A percentile compares a stretch with the other conserved stretches of the same genome.
Conservation (phyloP, 2,888 invertebrate genomes). For the Drosophila birchii region DNA sequence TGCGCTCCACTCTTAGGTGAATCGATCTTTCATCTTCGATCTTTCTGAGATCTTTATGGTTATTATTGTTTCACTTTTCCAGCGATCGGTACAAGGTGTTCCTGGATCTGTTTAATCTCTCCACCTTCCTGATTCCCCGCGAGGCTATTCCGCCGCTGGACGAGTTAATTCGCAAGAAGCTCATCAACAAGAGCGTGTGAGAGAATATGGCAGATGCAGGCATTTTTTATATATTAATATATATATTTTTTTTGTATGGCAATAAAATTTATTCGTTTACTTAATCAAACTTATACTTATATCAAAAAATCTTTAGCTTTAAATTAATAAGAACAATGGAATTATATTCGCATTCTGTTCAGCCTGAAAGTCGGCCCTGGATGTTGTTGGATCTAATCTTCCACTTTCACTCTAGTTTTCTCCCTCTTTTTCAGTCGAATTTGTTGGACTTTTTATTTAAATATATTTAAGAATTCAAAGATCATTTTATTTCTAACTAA, state of each 20-base stretch:
- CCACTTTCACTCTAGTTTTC: conserved; percentile 8
- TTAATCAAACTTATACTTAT: neutral
- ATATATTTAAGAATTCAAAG: no score
- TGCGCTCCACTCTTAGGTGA: conserved; percentile 98
- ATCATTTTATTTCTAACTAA: neutral
- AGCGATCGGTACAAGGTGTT: conserved; percentile 99
- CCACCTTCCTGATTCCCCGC: conserved; percentile 97
- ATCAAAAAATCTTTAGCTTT: neutral
- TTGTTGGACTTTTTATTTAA: no score
- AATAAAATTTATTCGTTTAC: conserved; percentile 23
- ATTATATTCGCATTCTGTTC: neutral
- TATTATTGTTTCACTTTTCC: conserved; percentile 76
- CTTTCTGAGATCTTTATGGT: neutral
- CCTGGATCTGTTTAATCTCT: conserved; percentile 97
- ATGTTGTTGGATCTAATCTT: no score
- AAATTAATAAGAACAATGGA: neutral
- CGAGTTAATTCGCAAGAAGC: conserved; percentile 88
- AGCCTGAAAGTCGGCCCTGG: conserved; percentile 13
- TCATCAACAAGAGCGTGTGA: conserved; percentile 68
- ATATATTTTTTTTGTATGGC: neutral
- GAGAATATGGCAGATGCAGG: no score
- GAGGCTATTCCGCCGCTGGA: conserved; percentile 95
- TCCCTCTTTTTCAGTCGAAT: conserved; percentile 3
- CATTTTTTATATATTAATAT: neutral
- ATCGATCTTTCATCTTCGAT: neutral